Evolutionary conservation across 2,113 vertebrate species (phyloP).

Genomic region (Canis aureus): DNA sequence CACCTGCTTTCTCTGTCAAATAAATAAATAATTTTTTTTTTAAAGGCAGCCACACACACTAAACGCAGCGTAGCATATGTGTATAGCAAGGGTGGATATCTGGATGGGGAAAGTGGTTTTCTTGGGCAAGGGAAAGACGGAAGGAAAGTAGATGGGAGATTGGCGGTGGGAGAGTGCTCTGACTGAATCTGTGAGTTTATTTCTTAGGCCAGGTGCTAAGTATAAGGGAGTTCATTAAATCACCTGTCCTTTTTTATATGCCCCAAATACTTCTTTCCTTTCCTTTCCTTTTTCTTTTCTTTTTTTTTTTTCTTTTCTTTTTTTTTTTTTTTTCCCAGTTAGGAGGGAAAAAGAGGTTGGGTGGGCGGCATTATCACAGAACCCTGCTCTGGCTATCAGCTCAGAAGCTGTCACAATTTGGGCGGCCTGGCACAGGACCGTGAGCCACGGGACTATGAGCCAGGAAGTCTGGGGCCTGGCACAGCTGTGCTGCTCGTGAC

Average conservation of each 20-base stretch:
- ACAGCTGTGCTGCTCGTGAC: background rate
- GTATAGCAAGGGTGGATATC: background rate
- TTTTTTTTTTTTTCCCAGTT: background rate
- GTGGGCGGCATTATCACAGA: background rate
- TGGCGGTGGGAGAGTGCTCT: background rate
- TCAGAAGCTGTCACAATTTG: background rate
- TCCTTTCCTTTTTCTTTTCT: background rate
- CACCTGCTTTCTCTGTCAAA: too few species aligned
- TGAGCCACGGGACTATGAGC: background rate
- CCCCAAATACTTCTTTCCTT: background rate
- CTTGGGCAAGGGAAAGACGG: background rate
- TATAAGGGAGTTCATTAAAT: background rate
- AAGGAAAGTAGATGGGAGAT: background rate
- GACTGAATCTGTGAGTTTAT: background rate
- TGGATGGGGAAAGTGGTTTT: background rate
- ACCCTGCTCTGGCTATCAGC: background rate
- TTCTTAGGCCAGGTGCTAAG: background rate
- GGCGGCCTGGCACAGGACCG: background rate
- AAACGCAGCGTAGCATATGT: rapidly evolving
- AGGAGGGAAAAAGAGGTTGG: background rate
- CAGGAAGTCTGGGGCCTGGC: background rate
- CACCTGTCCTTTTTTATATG: background rate
- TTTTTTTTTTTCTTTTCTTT: background rate
- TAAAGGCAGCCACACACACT: background rate
- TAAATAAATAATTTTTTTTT: too few species aligned